A percentile compares a stretch with the other conserved stretches of the same genome.
Evolutionary conservation across 1,140 invertebrate genomes (phyloP).

Genomic region (Tetramorium alpestre): DNA sequence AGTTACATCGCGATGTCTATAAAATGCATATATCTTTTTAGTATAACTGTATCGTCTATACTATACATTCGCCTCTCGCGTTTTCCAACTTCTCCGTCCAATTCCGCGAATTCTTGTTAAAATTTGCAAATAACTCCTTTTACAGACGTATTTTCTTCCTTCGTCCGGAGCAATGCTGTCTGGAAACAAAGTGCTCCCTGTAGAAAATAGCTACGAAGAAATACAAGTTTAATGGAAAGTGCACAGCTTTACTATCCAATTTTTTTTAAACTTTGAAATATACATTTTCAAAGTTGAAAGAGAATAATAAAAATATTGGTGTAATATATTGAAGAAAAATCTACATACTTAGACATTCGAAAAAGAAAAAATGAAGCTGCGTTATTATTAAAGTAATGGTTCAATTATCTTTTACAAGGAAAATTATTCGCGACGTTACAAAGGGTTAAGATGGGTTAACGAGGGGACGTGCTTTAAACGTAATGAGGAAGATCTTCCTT

Average conservation of each 20-base stretch:
- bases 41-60: neutral
- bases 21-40: neutral
- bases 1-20: neutral
- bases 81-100: neutral
- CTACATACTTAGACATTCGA: neutral
- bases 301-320: neutral
- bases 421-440: slow-evolving; percentile 66
- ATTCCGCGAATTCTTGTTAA: slow-evolving; percentile 2
- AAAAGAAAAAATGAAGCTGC: neutral
- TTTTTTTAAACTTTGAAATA: neutral
- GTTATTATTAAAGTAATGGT: slow-evolving; percentile 16
- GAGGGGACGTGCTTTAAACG: neutral
- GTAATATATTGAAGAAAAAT: neutral
- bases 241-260: neutral
- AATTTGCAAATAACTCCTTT: slow-evolving; percentile 6
- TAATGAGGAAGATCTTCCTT: slow-evolving; percentile 50
- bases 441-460: slow-evolving; percentile 57
- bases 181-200: neutral
- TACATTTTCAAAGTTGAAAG: neutral
- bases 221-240: neutral
- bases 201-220: neutral
- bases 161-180: neutral
- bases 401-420: slow-evolving; percentile 40
- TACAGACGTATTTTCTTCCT: neutral
- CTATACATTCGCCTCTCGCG: neutral